Base-by-base conservation (phyloP, 2,797 vertebrate species). In the Hozukius guyotensis region DNA sequence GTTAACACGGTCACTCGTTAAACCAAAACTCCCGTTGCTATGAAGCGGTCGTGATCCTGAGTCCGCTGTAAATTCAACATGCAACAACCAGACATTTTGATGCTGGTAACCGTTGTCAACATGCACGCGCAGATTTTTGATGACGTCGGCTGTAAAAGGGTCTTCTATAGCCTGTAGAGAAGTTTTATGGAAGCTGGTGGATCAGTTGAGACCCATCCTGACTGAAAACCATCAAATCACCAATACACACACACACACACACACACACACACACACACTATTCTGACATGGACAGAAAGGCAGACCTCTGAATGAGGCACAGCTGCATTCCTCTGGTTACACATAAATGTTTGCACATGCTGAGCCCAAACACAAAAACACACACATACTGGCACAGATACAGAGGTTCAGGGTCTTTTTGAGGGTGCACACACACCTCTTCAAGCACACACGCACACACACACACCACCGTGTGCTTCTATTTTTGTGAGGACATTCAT, bases 321-420 rank as follows among this genome's bases (percentile, higher is more conserved):
- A 36, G 20, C 73, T 86, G 74, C 80, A 84, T 89, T 93, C 86
- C 86, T 90, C 77, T 72, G 72, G 72, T 87, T 78, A 62, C 75
- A 81, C 53, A 81, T 88, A 89, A 90, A 90, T 86, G 83, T 89
- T 86, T 80, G 60, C 86, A 92, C 36, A 52, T 87, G 87, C 77
- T 80, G 65, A 81, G 70, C 81, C 55, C 65, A 82, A 88, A 89
- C 77, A 78, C 68, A 84, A 80, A 88, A 57, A 61, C 68, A 83
- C 87, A 78, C 70, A 59, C 38, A 62, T 13, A 46, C 60, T 64
- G 53, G 56, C 71, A 71, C 70, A 72, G 34, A 71, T 38, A 75
- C 24, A 31, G 22, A 63, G 29, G 53, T 76, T 56, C 56, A 63
- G 75, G 78, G 27, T 36, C 69, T 79, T 66, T 57, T 31, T 62